phyloP scores from a whole-genome alignment of 2,797 vertebrate species.

The Coregonus sp. region DNA sequence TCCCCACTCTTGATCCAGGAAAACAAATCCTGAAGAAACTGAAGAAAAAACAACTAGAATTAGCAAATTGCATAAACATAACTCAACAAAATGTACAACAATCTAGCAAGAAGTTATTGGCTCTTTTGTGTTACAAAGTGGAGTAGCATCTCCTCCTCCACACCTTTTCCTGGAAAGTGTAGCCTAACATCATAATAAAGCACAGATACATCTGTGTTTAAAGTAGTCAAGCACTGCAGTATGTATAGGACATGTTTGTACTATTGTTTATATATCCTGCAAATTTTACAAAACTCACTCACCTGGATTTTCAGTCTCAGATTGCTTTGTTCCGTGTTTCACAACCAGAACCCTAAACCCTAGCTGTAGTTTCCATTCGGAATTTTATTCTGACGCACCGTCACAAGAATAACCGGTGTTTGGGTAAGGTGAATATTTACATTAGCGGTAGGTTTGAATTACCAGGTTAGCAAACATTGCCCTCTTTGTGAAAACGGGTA shows the following conservation, averaged over 20 bases:
- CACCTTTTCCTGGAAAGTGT: not conserved
- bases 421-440: slow-evolving; percentile 42
- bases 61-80: not conserved
- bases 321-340: not conserved
- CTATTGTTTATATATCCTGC: not conserved
- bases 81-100: not conserved
- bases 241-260: not conserved
- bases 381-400: slow-evolving; percentile 36
- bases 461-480: not conserved
- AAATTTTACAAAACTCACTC: not conserved
- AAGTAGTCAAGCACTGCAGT: not conserved
- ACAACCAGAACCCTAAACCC: slow-evolving; percentile 27
- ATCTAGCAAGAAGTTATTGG: not conserved
- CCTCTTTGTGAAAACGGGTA: not conserved
- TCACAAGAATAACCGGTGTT: slow-evolving; percentile 36
- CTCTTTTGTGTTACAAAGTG: not conserved
- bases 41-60: not conserved
- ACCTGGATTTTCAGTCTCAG: not conserved
- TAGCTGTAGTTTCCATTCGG: slow-evolving; percentile 50
- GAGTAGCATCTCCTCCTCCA: not conserved
- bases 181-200: not conserved
- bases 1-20: not conserved
- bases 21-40: not conserved
- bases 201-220: not conserved
- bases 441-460: not conserved